Evolutionary conservation across 2,113 vertebrate genomes (phyloP).

Genomic region (Megatriorchis doriae): DNA sequence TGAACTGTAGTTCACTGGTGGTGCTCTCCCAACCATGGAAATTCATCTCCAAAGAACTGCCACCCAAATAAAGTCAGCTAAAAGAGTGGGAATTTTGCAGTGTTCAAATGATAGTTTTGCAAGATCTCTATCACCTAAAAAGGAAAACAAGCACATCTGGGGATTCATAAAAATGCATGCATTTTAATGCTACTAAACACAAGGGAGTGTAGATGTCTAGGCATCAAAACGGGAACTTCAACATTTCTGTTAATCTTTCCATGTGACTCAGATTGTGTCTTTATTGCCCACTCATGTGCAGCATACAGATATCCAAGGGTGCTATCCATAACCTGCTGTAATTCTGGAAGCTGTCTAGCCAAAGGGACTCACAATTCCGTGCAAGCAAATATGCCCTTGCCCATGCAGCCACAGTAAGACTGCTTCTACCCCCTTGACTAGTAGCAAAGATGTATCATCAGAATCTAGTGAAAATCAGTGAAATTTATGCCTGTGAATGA

Average conservation of each 20-base stretch:
- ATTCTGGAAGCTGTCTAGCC: background rate
- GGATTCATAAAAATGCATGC: background rate
- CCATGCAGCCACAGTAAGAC: background rate
- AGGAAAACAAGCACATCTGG: background rate
- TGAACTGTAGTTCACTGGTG: background rate
- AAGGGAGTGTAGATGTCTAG: background rate
- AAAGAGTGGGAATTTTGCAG: background rate
- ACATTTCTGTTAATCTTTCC: background rate
- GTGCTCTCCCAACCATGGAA: background rate
- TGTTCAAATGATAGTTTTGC: background rate
- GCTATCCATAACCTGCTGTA: background rate
- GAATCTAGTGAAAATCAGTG: background rate
- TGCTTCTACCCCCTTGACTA: background rate
- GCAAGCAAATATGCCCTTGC: background rate
- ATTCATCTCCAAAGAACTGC: background rate
- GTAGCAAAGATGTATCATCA: background rate
- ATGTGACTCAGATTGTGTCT: background rate
- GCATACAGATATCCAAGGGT: background rate
- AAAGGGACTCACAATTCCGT: background rate
- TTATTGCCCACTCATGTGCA: background rate
- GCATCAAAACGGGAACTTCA: background rate
- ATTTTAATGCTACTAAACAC: background rate
- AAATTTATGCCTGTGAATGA: background rate
- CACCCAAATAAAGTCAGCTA: background rate
- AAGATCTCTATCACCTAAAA: background rate